Conservation (phyloP, 2,797 vertebrate species). For the Acrossocheilus fasciatus region DNA sequence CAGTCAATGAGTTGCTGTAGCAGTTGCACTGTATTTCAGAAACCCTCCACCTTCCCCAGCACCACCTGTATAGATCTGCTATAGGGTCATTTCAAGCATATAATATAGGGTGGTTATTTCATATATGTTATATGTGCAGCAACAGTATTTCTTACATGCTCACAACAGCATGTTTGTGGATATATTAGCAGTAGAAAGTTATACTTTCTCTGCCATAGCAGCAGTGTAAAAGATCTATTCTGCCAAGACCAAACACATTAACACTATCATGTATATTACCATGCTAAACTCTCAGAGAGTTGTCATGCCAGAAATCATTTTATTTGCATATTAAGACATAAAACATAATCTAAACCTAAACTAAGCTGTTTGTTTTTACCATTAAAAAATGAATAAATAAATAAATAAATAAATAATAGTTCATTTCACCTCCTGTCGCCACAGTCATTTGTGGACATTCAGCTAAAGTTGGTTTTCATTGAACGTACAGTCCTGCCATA, state of each 20-base stretch:
- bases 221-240: too few species aligned
- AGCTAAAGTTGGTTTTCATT: conserved; percentile 39
- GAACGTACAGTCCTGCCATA: conserved; percentile 17
- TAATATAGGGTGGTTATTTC: too few species aligned
- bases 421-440: conserved; percentile 17
- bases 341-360: background rate
- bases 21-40: too few species aligned
- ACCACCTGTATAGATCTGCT: too few species aligned
- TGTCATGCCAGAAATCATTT: background rate
- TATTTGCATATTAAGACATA: background rate
- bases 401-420: background rate
- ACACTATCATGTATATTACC: background rate
- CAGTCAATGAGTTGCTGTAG: too few species aligned
- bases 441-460: conserved; percentile 21
- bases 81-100: too few species aligned
- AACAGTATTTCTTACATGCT: too few species aligned
- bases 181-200: too few species aligned
- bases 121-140: background rate
- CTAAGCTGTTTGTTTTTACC: background rate
- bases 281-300: background rate
- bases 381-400: background rate
- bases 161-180: too few species aligned
- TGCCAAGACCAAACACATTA: too few species aligned
- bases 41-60: too few species aligned
- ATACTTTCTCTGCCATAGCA: background rate